Evolutionary conservation across 2,797 vertebrate species (phyloP).

Genomic region (Tapera naevia): DNA sequence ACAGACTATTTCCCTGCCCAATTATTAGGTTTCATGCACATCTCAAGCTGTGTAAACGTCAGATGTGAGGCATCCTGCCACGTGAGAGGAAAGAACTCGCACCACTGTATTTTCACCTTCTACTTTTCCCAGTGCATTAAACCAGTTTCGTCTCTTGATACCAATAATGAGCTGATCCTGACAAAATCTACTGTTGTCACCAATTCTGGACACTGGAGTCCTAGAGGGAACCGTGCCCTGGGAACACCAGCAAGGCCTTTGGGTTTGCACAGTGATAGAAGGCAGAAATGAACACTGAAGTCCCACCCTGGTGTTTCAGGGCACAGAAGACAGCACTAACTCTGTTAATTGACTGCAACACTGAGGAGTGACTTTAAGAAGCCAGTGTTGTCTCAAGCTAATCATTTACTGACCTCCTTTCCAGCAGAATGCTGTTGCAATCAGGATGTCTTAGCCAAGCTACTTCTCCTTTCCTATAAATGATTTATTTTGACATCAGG

Average conservation of each 20-base stretch:
- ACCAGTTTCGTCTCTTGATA: background rate
- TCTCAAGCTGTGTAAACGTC: no score
- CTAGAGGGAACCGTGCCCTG: background rate
- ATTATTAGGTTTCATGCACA: background rate
- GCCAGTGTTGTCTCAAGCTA: background rate
- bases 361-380: background rate
- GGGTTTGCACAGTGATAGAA: background rate
- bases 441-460: background rate
- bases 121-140: background rate
- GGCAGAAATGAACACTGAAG: background rate
- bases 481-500: constrained; percentile 51
- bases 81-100: background rate
- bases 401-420: constrained; percentile 40
- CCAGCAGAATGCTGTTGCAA: constrained; percentile 44
- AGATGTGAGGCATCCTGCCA: background rate
- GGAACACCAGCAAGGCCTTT: background rate
- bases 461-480: constrained; percentile 35
- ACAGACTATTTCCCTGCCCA: background rate
- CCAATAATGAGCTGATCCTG: background rate
- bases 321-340: background rate
- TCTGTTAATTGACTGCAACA: background rate
- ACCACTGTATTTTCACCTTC: background rate
- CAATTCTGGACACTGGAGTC: accelerated
- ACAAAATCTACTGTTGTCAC: background rate
- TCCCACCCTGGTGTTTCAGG: background rate